Percentiles rank a stretch among this genome's conserved stretches.
These are phyloP conservation scores for Valencia hispanica DNA, from an alignment of 2,797 vertebrate genomes.

Conservation along the genomic window DNA sequence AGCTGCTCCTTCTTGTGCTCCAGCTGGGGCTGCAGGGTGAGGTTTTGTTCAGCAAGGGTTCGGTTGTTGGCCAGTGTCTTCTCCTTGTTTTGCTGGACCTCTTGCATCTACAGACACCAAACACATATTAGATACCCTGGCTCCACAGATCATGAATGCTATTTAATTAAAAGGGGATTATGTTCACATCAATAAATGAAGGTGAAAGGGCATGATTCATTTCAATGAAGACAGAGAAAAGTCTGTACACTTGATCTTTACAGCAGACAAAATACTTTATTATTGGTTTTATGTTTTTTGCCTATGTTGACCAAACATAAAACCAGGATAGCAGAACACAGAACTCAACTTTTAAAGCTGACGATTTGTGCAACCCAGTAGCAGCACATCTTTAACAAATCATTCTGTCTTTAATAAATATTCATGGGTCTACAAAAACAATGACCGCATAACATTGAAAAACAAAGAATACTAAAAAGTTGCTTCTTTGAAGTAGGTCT, in stretches of 20 bases:
- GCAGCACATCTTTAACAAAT: background rate
- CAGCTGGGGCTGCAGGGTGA: slow-evolving; percentile 89
- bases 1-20: slow-evolving; percentile 89
- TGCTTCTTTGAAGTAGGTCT: background rate
- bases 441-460: background rate
- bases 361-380: background rate
- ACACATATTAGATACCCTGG: background rate
- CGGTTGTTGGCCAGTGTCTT: slow-evolving; percentile 90
- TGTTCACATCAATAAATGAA: background rate
- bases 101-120: slow-evolving; percentile 83
- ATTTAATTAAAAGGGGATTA: no score
- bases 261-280: no score
- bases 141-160: slow-evolving; percentile 7
- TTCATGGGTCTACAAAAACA: background rate
- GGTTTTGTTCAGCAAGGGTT: slow-evolving; percentile 92
- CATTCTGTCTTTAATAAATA: background rate
- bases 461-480: background rate
- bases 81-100: slow-evolving; percentile 92
- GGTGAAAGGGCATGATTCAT: no score
- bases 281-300: no score
- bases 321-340: no score
- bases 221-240: no score
- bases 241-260: no score
- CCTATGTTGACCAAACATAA: no score
- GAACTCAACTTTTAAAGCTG: no score